Evolutionary conservation across 30 jellyfish, hydroid and myxozoan species (phyloP).

Genomic region (Hydra vulgaris): DNA sequence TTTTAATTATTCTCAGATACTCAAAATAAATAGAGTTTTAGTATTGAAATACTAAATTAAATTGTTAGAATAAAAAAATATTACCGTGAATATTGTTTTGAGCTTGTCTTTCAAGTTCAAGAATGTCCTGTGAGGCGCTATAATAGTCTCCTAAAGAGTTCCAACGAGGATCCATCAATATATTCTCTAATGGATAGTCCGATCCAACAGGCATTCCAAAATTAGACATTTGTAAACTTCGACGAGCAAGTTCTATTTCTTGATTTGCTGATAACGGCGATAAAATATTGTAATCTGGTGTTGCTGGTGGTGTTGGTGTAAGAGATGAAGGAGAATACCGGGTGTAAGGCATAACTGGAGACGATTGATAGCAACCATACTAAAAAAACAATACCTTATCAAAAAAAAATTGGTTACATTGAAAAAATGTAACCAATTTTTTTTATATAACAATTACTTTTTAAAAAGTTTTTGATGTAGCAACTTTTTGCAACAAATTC

Average conservation of each 20-base stretch:
- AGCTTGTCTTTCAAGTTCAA: conserved; percentile 46
- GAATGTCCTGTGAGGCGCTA: conserved; percentile 49
- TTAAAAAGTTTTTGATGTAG: too few species aligned
- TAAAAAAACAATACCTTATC: background rate
- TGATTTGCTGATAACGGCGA: conserved; percentile 48
- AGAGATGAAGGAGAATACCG: conserved; percentile 21
- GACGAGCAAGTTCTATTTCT: conserved; percentile 48
- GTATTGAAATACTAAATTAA: too few species aligned
- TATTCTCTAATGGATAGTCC: conserved; percentile 23
- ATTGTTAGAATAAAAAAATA: too few species aligned
- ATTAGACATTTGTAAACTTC: conserved; percentile 60
- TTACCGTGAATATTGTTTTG: conserved; percentile 13
- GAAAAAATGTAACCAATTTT: background rate
- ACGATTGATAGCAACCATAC: conserved; percentile 23
- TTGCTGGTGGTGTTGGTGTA: conserved; percentile 51
- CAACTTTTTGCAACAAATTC: too few species aligned
- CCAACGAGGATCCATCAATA: conserved; percentile 85
- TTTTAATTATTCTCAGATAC: too few species aligned
- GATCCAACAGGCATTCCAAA: conserved; percentile 14
- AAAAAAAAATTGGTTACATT: background rate
- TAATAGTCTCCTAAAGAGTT: conserved; percentile 48
- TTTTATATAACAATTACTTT: too few species aligned
- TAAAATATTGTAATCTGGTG: conserved; percentile 38
- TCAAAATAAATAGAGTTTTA: too few species aligned
- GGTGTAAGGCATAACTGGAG: conserved; percentile 20